Base-by-base conservation (phyloP, 2,888 invertebrate genomes). In the Sialis fuliginosa region DNA sequence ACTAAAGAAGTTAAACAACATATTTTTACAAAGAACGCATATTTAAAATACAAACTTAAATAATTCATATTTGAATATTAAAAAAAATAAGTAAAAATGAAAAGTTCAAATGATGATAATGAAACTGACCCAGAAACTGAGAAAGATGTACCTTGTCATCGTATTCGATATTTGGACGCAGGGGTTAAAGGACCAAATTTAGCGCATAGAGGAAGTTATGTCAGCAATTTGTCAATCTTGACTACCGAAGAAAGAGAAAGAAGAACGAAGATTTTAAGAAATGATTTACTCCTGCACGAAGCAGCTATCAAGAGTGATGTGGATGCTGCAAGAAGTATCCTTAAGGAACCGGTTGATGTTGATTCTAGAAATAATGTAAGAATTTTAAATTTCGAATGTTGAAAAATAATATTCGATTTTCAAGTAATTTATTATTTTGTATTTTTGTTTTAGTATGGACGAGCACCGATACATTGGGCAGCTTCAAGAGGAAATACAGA, bases 401-500 rank as follows among this genome's bases (percentile, higher is more conserved):
- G 22, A 22, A 22, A n/a, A 22, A 22, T 22, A 22, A 8, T 9
- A 35, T 8, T n/a, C 35, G 3, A 35, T 9, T 9, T 35, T 3
- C n/a, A 9, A 9, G 35, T 35, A 8, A 35, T 35, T 35, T 35
- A n/a, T 35, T 8, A n/a, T 8, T 7, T 34, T 34, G 37, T 12
- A 22, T 47, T 47, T 44, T 43, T 39, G 51, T 62, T 60, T 1
- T 64, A 81, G 81, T 81, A 81, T 60, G 81, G 81, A 13, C 64
- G 81, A 48, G 79, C 81, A 6, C 81, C 81, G 8, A 77, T 81
- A 52, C 81, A 82, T 60, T 81, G 81, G 81, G 81, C 81, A 8
- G 77, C 81, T 0, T 81, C 81, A 44, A 64, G 77, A 48, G 81
- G 81, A 39, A 81, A 79, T 58, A 74, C 77, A 13, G 81, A 81